phyloP scores from a whole-genome alignment of 2,888 invertebrate species.

The Lydus trimaculatus region DNA sequence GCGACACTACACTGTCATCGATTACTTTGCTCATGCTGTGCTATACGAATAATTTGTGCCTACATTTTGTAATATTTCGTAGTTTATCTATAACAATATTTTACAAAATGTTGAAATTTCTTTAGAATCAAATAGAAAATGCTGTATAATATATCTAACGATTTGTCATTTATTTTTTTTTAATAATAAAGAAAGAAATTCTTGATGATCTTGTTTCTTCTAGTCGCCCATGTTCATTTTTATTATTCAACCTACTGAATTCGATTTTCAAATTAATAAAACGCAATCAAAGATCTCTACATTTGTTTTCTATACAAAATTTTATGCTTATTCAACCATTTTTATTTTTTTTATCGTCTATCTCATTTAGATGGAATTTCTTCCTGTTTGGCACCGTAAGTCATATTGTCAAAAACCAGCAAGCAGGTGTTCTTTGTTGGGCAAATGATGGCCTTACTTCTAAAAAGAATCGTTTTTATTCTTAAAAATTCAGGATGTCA shows the following conservation, averaged over 20 bases:
- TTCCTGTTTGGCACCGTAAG: too few relatives aligned
- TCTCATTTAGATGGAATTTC: not conserved
- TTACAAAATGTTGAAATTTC: slow-evolving; percentile 4
- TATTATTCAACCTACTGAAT: not conserved
- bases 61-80: slow-evolving; percentile 38
- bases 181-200: not conserved
- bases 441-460: not conserved
- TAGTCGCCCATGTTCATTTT: not conserved
- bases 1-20: slow-evolving; percentile 12
- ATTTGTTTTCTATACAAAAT: not conserved
- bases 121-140: not conserved
- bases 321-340: too few relatives aligned
- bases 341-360: not conserved
- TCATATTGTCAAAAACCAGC: too few relatives aligned
- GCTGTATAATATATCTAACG: not conserved
- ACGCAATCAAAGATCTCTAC: not conserved
- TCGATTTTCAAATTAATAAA: not conserved
- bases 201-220: slow-evolving; percentile 6
- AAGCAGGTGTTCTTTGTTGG: not conserved
- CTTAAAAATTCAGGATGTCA: too few relatives aligned
- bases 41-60: slow-evolving; percentile 39
- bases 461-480: too few relatives aligned
- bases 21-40: slow-evolving; percentile 31
- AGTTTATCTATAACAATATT: slow-evolving; percentile 20
- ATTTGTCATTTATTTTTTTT: slow-evolving; percentile 8